These are phyloP conservation scores for Neodiprion pinetum DNA, from an alignment of 1,140 invertebrate genomes.

Conservation along the genomic window DNA sequence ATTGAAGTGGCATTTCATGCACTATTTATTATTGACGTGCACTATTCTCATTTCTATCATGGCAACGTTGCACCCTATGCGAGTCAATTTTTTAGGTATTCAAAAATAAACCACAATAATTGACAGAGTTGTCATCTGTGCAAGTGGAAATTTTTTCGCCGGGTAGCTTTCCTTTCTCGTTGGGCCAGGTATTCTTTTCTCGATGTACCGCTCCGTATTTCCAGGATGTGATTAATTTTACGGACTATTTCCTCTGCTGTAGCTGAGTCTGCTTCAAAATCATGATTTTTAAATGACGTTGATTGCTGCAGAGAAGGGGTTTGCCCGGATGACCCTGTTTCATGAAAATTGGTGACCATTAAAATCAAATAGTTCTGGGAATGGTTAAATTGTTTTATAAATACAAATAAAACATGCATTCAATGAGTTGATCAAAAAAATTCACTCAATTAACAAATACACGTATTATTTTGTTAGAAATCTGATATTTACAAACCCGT, in stretches of 20 bases:
- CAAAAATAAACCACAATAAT: slow-evolving; percentile 4
- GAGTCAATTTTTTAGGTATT: slow-evolving; percentile 8
- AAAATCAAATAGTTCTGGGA: slow-evolving; percentile 20
- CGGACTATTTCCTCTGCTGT: slow-evolving; percentile 83
- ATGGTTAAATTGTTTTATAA: slow-evolving; percentile 6
- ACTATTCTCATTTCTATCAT: slow-evolving; percentile 1
- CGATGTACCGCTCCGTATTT: slow-evolving; percentile 78
- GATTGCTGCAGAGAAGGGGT: slow-evolving; percentile 57
- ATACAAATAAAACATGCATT: too few relatives aligned
- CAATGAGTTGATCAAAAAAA: too few relatives aligned
- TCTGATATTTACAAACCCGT: slow-evolving; percentile 40
- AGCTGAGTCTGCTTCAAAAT: slow-evolving; percentile 82
- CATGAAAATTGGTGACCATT: slow-evolving; percentile 28
- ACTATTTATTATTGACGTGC: background rate
- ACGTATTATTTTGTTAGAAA: slow-evolving; percentile 12
- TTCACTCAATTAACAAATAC: too few relatives aligned
- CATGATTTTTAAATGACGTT: slow-evolving; percentile 80
- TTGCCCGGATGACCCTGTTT: slow-evolving; percentile 50
- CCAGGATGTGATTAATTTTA: slow-evolving; percentile 87
- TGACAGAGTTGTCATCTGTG: slow-evolving; percentile 55
- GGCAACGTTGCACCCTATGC: background rate
- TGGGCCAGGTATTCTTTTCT: slow-evolving; percentile 78
- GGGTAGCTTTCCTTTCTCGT: slow-evolving; percentile 68
- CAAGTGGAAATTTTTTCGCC: slow-evolving; percentile 65
- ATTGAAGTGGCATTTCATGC: background rate